Base-by-base conservation (phyloP, 2,888 invertebrate species). In the Polyommatus iphigenia region DNA sequence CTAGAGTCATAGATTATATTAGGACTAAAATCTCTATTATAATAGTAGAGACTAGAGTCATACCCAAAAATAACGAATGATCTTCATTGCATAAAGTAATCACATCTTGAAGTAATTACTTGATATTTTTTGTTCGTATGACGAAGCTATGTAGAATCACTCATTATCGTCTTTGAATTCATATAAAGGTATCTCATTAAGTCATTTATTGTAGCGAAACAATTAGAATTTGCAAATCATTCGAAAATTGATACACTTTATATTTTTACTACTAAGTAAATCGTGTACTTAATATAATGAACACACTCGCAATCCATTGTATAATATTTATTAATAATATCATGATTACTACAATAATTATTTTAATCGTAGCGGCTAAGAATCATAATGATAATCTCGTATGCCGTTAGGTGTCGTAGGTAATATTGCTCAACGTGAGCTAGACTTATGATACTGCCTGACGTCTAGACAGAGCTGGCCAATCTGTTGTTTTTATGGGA, bases 121-220 rank as follows among this genome's bases (percentile, higher is more conserved):
- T 59, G 59, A 59, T 59, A 59, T 20, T 67, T 67, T 67, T 67
- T 32, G 29, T 67, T 6, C 4, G 7, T 29, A 32, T 67, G 67
- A 67, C 67, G 67, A 29, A 67, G 29, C 67, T 29, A 29, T 13
- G 62, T 62, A 24, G 62, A 62, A 10, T 62, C 24, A 62, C 62
- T 62, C 62, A 62, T 62, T 24, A 62, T 62, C 6, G 24, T 10
- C 62, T 24, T 62, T 24, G 20, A 29, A 13, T 29, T 29, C 15
- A 67, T 29, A 29, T 67, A 29, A 67, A 67, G 29, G 67, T 67
- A 67, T 67, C 29, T 67, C 29, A 67, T 67, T 32, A 67, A 29
- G 6, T 20, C 29, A 32, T 67, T 29, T 67, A 15, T 29, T 32
- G 67, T 67, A 29, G 18, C 15, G 18, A 67, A 67, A 18, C 29